phyloP scores from a whole-genome alignment of 2,797 vertebrate genomes.

The Platalea minor region DNA sequence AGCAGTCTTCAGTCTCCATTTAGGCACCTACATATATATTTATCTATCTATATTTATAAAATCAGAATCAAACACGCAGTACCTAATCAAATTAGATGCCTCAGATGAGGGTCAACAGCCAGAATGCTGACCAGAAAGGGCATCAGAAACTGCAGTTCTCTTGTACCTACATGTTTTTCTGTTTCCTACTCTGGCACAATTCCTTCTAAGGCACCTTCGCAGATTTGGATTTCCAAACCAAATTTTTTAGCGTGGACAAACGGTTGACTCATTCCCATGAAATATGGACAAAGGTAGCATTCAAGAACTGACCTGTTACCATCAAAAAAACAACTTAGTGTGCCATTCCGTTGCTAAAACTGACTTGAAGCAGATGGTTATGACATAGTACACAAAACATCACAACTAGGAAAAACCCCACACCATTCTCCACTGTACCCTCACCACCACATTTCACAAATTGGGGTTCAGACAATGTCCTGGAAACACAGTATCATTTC shows the following conservation, averaged over 20 bases:
- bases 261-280: not conserved
- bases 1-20: not conserved
- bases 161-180: fast-evolving
- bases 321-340: not conserved
- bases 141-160: not conserved
- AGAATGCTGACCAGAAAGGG: not conserved
- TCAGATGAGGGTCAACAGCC: not conserved
- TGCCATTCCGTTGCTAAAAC: not conserved
- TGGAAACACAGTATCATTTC: not conserved
- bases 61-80: not conserved
- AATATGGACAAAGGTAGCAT: fast-evolving
- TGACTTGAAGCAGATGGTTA: not conserved
- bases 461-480: fast-evolving
- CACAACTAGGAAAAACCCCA: not conserved
- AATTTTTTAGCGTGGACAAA: not conserved
- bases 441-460: not conserved
- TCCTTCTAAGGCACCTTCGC: not conserved
- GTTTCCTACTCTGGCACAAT: not conserved
- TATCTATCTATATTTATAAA: too few species aligned
- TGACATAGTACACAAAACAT: not conserved
- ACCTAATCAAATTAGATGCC: not conserved
- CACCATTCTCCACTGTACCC: not conserved
- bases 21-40: too few species aligned
- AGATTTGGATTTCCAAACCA: not conserved
- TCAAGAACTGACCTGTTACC: not conserved